Base-by-base conservation (phyloP, 2,113 vertebrate species). In the Crocuta crocuta region DNA sequence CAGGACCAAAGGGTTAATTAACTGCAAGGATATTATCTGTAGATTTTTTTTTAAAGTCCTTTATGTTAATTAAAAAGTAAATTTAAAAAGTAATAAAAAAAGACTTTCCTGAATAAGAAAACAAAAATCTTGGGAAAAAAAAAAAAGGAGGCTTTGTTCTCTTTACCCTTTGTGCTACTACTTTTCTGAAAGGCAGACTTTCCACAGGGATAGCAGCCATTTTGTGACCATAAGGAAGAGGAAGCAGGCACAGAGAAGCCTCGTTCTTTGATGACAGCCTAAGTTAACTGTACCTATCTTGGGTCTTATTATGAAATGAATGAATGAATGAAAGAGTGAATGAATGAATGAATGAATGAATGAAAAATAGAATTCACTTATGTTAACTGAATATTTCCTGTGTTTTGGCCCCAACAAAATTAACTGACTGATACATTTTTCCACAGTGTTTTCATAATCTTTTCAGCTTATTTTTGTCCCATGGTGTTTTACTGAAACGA, bases 341-440 rank as follows among this genome's bases (percentile, higher is more conserved):
- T 74, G 50, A 90, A 58, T 50, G 39, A 39, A 39, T 39, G 39
- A 39, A 39, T 39, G 48, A 50, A 50, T 50, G 48, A 50, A 50
- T 50, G 48, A 50, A 50, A 50, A 4, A 50, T 39, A 39, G 39
- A 39, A 39, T 39, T 50, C 12, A 11, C 13, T 50, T 50, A 50
- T 50, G 50, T 50, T 50, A 50, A 50, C 50, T 50, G 12, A 50
- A 50, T 50, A 12, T 50, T 50, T 50, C 11, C 12, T 50, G 12
- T 95, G 97, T 98, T 97, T 43, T 43, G 91, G n/a, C 50, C 48
- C 19, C 58, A 50, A 85, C 71, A 93, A 91, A 88, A 95, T 91
- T 85, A 95, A 82, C 94, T 80, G 76, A 76, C 48, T 31, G 21
- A 89, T 33, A 97, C 70, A 50, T 88, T 94, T 93, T 91, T 48